Evolutionary conservation across 2,888 invertebrate genomes (phyloP).

Genomic region (Tricholauxania praeusta): DNA sequence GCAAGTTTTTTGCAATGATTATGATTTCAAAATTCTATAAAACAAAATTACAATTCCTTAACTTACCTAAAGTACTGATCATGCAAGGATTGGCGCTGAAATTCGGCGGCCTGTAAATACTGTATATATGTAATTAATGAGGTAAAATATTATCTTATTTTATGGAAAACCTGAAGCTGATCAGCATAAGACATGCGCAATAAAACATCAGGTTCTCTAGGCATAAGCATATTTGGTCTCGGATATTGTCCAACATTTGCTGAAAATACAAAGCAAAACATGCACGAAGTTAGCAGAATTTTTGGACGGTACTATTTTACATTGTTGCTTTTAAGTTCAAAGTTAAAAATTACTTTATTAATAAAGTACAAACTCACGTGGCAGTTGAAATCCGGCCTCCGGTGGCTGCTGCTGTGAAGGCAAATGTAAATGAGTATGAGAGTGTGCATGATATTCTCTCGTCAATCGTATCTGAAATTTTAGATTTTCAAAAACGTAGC

Average conservation of each 20-base stretch:
- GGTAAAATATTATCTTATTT: conserved; percentile 56
- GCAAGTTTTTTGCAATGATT: conserved; percentile 14
- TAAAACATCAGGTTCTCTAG: conserved; percentile 68
- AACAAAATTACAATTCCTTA: background rate
- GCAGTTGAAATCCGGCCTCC: conserved; percentile 75
- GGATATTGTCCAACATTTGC: conserved; percentile 69
- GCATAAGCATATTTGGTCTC: conserved; percentile 69
- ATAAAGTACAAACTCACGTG: conserved; percentile 71
- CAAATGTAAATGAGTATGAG: conserved; percentile 92
- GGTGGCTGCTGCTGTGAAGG: conserved; percentile 82
- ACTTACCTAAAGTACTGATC: conserved; percentile 69
- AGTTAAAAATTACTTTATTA: conserved; percentile 25
- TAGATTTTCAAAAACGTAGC: conserved; percentile 64
- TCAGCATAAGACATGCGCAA: conserved; percentile 69
- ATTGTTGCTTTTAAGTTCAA: background rate
- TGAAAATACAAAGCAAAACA: conserved; percentile 39
- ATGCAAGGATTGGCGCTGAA: conserved; percentile 68
- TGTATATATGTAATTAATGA: conserved; percentile 68
- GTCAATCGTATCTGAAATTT: conserved; percentile 88
- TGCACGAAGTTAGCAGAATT: background rate
- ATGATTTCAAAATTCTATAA: conserved; percentile 26
- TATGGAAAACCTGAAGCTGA: conserved; percentile 68
- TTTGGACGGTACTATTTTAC: background rate
- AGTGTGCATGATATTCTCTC: conserved; percentile 93
- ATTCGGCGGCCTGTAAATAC: conserved; percentile 69